Base-by-base conservation (phyloP, 2,113 vertebrate species). In the Morone saxatilis region DNA sequence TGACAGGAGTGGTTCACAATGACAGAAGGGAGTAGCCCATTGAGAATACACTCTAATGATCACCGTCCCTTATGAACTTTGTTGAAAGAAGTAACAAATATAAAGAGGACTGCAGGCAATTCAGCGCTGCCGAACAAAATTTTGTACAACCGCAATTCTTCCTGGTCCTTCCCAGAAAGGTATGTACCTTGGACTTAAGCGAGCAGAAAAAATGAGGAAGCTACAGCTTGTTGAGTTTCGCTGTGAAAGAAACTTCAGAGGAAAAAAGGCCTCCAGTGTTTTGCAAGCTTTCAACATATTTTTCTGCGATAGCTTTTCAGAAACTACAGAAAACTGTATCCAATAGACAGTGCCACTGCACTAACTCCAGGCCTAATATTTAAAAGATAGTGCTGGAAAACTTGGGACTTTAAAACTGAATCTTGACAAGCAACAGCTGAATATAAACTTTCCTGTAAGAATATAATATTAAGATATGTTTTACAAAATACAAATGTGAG, bases 331-430 rank as follows among this genome's bases (percentile, higher is more conserved):
- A 60, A 36, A 56, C 22, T 70, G 51, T 48, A 40, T 65, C 51
- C 17, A 31, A 54, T 2, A 25, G 50, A 61, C 43, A 63, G 13
- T 19, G 17, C 16, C 31, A 40, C 25, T 54, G 63, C 31, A 50
- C n/a, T 38, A 50, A 67, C 19, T 67, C n/a, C 38, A 66, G 47
- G 57, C 13, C 73, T n/a, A 22, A 62, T 41, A 74, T 83, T 57
- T 81, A 73, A 85, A 31, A 48, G 10, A 80, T 53, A 31, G 17
- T 53, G 20, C 9, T 0, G n/a, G 17, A 76, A 36, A 78, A 75
- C 5, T 53, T 69, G 25, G 25, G 40, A 54, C 70, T 53, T 70
- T 36, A n/a, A 69, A 63, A 70, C 17, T n/a, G 12, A 53, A 70
- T 48, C 50, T 9, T 43, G 43, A 48, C 22, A 31, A 41, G 43